Base-by-base conservation (phyloP, 2,888 invertebrate genomes). In the Chaitophorus viminalis region DNA sequence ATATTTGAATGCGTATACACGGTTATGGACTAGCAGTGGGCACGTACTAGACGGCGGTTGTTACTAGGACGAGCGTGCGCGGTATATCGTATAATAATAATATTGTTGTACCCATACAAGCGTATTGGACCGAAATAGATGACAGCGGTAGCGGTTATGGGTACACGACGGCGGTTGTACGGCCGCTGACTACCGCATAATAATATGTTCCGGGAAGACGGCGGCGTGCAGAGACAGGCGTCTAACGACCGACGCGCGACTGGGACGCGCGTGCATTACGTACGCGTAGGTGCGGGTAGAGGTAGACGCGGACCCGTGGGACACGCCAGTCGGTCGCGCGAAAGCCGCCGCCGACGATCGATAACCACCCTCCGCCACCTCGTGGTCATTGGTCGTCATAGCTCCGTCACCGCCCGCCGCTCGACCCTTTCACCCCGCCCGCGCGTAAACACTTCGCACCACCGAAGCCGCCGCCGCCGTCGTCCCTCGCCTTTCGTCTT, bases 341-440 rank as follows among this genome's bases (percentile, higher is more conserved):
- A 33, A 33, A 29, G 31, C 29, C 17, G 31, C 46, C 77, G 31
- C 52, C 46, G 52, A n/a, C 31, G 77, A 60, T 60, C 82, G 82
- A 74, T 82, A 82, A 74, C 60, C 54, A 36, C 54, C 74, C 60
- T 25, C 82, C 60, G 81, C 82, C 70, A 52, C 60, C 6, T 11
- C 29, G 1, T 29, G 29, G 68, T 25, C 68, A 25, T 68, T 68
- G 68, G 29, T 11, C 68, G 68, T 60, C n/a, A n/a, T 18, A 18
- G 60, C 60, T 18, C 60, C 25, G 25, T 60, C 25, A 60, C 11
- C 14, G 46, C 14, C 46, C 46, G 11, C 60, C 60, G 60, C 6
- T 25, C 29, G 11, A 11, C 68, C 68, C 68, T 68, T 25, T 68
- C 29, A 8, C 68, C 25, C 68, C 25, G 29, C 25, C 11, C 29